Percentiles rank a stretch among this genome's conserved stretches.
phyloP scores from a whole-genome alignment of 1,140 invertebrate species.

The Carposina sasakii region DNA sequence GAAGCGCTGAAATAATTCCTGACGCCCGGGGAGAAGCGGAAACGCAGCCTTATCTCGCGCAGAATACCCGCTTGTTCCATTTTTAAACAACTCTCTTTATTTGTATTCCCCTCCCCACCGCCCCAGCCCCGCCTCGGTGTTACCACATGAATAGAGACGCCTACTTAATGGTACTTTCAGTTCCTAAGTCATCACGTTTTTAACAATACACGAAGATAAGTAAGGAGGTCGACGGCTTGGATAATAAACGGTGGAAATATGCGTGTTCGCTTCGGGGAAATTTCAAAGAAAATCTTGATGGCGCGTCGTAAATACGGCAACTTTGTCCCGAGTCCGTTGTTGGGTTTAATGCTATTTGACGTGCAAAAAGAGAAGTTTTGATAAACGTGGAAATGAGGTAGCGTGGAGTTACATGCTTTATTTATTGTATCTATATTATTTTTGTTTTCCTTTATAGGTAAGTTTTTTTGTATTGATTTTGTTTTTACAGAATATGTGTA shows the following conservation, averaged over 20 bases:
- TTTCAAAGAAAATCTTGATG: slow-evolving; percentile 41
- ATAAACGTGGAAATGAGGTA: too few species aligned
- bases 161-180: slow-evolving; percentile 69
- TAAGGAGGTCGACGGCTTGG: slow-evolving; percentile 50
- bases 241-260: slow-evolving; percentile 62
- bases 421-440: too few species aligned
- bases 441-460: too few species aligned
- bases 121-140: slow-evolving; percentile 28
- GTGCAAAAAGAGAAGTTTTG: too few species aligned
- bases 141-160: slow-evolving; percentile 64
- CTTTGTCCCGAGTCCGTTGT: slow-evolving; percentile 30
- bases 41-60: slow-evolving; percentile 65
- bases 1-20: slow-evolving; percentile 67
- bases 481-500: too few species aligned
- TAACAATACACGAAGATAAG: slow-evolving; percentile 61
- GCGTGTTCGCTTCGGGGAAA: slow-evolving; percentile 35
- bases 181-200: slow-evolving; percentile 69
- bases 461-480: too few species aligned
- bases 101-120: slow-evolving; percentile 39
- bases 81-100: slow-evolving; percentile 72
- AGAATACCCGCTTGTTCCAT: slow-evolving; percentile 68
- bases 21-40: slow-evolving; percentile 49
- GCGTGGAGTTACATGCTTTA: too few species aligned
- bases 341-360: slow-evolving; percentile 22
- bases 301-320: slow-evolving; percentile 36